Evolutionary conservation across 2,113 vertebrate species (phyloP), one percentile per base, ranked within the genome.

Genomic region (Petaurus breviceps): DNA sequence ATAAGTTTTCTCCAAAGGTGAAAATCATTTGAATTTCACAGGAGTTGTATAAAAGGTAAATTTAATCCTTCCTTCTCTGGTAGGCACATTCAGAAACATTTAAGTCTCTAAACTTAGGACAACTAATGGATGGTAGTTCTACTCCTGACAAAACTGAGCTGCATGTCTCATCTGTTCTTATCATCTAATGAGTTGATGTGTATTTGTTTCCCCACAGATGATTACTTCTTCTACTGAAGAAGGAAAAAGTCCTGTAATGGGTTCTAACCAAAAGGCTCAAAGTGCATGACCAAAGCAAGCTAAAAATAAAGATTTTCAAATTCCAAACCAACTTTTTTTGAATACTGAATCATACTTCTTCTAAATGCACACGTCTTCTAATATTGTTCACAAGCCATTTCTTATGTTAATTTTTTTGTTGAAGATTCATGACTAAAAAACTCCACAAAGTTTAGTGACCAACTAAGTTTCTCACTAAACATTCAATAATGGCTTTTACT

Each of bases 51-150:
- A 77, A 46, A 84, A 92, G 49, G 43, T 77, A 96, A 91, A 92
- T 92, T 92, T 94, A 46, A 53, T 55, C 31, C 16, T 0, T 23
- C 53, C 53, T n/a, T 54, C 22, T 54, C 53, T 54, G 5, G 53
- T 54, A 54, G 53, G 77, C 93, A 96, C 55, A 89, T 96, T 91
- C 91, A 89, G 93, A 93, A 93, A 96, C 77, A 92, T 0, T 11
- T 61, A 52, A 94, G 16, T 46, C n/a, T 9, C 11, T 89, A 51
- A 52, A 31, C 92, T 46, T 90, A 24, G 43, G 93, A 93, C 54
- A 24, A 61, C 89, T 46, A 91, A 89, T 47, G 84, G 90, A 61
- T 95, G 3, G 23, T 54, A 54, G 53, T 54, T 54, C 53, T 54
- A 54, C 53, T 54, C 53, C 53, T 54, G 53, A 54, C 53, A 52